A percentile compares a stretch with the other conserved stretches of the same genome.
phyloP scores from a whole-genome alignment of 2,113 vertebrate genomes.

The Podiceps cristatus region DNA sequence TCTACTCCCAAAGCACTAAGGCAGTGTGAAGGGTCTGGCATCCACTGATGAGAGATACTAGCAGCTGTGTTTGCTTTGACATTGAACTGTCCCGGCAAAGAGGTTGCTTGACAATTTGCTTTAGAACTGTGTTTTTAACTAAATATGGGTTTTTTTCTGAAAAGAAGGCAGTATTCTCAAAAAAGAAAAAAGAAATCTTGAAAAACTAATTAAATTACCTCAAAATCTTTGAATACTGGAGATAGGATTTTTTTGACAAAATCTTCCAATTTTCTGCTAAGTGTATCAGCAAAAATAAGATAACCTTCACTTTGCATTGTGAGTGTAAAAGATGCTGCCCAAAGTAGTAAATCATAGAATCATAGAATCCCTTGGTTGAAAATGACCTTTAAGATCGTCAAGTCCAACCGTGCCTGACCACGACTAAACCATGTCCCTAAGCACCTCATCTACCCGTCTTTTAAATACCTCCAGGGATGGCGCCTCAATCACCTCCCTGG shows the following conservation, averaged over 20 bases:
- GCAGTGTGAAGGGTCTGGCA: not conserved
- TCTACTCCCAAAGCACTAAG: not conserved
- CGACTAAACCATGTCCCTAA: too few relatives aligned
- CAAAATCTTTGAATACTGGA: not conserved
- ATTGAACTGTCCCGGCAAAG: not conserved
- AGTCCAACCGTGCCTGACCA: too few relatives aligned
- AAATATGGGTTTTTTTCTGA: not conserved
- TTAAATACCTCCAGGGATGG: too few relatives aligned
- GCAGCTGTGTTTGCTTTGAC: not conserved
- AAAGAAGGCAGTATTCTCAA: not conserved
- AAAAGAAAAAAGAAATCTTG: not conserved
- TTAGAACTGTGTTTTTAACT: not conserved
- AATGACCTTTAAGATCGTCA: too few relatives aligned
- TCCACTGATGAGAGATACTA: not conserved
- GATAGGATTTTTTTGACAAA: not conserved
- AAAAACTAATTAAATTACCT: not conserved
- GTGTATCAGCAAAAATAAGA: not conserved
- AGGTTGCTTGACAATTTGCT: not conserved
- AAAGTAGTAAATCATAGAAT: not conserved
- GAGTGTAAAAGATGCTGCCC: not conserved
- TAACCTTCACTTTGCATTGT: not conserved
- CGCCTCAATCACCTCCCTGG: too few relatives aligned
- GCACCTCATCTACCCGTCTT: too few relatives aligned
- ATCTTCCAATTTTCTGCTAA: not conserved
- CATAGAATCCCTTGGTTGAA: too few relatives aligned